Conservation (phyloP, 2,113 vertebrate genomes). For the Phyllostomus discolor region DNA sequence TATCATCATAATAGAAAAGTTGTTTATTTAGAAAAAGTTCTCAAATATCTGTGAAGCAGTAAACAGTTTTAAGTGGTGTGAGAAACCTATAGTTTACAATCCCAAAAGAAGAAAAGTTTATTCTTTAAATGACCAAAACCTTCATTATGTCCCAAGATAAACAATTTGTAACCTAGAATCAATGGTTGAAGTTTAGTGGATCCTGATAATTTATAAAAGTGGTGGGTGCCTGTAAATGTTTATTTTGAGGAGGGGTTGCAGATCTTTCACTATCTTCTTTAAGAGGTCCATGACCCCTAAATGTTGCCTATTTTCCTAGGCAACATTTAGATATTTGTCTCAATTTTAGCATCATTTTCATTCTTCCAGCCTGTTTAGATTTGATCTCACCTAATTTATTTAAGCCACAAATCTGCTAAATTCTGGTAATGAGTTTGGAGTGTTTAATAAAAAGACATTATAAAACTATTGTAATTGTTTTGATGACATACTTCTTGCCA, state of each 20-base stretch:
- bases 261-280: not conserved
- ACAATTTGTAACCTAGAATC: not conserved
- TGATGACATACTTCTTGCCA: not conserved
- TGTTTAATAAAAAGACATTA: conserved; percentile 8
- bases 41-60: not conserved
- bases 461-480: not conserved
- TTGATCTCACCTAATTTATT: conserved; percentile 30
- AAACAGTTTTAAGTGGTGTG: not conserved
- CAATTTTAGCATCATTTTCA: conserved; percentile 18
- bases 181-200: not conserved
- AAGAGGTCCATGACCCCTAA: not conserved
- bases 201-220: not conserved
- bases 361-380: not conserved
- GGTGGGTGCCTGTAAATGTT: not conserved
- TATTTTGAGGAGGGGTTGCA: not conserved
- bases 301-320: not conserved
- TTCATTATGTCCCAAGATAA: not conserved
- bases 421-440: not conserved
- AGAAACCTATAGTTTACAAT: conserved; percentile 4
- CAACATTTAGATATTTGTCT: not conserved
- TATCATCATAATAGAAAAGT: not conserved
- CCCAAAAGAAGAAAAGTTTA: not conserved
- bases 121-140: conserved; percentile 27
- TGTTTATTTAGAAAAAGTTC: not conserved
- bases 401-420: not conserved